Evolutionary conservation across 2,888 invertebrate species (phyloP), one percentile per base, ranked within the genome.

Genomic region (Zhuqinia jingwanae): DNA sequence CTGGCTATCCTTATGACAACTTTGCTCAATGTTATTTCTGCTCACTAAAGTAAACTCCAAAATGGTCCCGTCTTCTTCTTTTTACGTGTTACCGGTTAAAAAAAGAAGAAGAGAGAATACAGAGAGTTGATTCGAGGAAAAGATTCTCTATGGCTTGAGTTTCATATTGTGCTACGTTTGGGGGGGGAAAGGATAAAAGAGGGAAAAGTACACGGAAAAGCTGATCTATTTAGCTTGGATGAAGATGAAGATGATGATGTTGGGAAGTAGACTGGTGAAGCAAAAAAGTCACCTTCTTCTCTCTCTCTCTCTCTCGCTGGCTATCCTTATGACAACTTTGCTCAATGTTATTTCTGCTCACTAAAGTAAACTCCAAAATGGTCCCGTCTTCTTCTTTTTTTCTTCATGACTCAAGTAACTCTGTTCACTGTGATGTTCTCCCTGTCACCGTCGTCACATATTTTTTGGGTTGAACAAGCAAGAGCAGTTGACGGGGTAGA

Each of bases 281-380:
- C 58, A 60, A 25, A 60, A 60, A 60, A 60, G 58, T 60, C 58
- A 60, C 58, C 58, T 60, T 60, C 58, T 25, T n/a, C n/a, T n/a
- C n/a, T n/a, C n/a, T n/a, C n/a, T n/a, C n/a, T 1, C 20, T n/a
- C n/a, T n/a, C n/a, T n/a, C n/a, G n/a, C n/a, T 60, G 58, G 58
- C 22, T 60, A 25, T 6, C 8, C 3, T 36, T 3, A 27, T 60
- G 58, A 60, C 58, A 60, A 60, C 36, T 36, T n/a, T 60, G 25
- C 10, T 13, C 11, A 13, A 50, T 15, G 50, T 50, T 60, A 25
- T 60, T 27, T 15, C 25, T 13, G 22, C 10, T 2, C 5, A 60
- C 17, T 60, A 6, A 60, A 60, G n/a, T n/a, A n/a, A n/a, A n/a
- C n/a, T n/a, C 56, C 22, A 22, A 56, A 17, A 56, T 20, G 5